Conservation (phyloP, 1,140 invertebrate genomes). For the Polypedilum vanderplanki region DNA sequence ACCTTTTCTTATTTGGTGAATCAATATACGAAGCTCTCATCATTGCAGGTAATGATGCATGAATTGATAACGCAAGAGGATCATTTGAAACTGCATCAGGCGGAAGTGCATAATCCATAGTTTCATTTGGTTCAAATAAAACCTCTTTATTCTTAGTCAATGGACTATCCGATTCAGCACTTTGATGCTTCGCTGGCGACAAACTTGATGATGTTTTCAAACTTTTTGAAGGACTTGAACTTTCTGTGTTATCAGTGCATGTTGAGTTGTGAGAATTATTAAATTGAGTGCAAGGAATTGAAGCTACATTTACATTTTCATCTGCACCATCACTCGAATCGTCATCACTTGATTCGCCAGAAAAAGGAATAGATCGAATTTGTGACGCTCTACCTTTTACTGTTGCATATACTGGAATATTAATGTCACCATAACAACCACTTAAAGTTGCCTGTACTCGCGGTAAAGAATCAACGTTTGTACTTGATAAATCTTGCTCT, state of each 20-base stretch:
- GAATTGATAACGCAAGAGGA: conserved; percentile 64
- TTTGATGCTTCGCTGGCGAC: conserved; percentile 75
- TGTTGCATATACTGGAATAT: conserved; percentile 90
- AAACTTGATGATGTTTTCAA: conserved; percentile 75
- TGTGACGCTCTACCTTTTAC: conserved; percentile 94
- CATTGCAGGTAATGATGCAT: conserved; percentile 61
- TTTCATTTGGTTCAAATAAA: conserved; percentile 24
- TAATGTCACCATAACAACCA: conserved; percentile 71
- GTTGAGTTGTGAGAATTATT: conserved; percentile 44
- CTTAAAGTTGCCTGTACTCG: conserved; percentile 47
- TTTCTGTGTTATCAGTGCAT: conserved; percentile 48
- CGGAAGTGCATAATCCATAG: conserved; percentile 82
- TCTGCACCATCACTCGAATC: conserved; percentile 84
- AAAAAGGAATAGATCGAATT: conserved; percentile 91
- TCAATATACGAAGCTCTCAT: conserved; percentile 59
- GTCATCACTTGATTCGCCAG: conserved; percentile 89
- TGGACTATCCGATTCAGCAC: conserved; percentile 71
- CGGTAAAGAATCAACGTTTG: conserved; percentile 43
- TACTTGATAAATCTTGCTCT: conserved; percentile 35
- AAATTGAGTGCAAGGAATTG: conserved; percentile 42
- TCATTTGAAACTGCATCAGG: conserved; percentile 76
- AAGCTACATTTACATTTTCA: conserved; percentile 49
- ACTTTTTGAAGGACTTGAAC: conserved; percentile 75
- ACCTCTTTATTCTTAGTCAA: conserved; percentile 54
- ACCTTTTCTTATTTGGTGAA: conserved; percentile 59